Base-by-base conservation (phyloP, 2,113 vertebrate genomes). In the Amblyornis subalaris region DNA sequence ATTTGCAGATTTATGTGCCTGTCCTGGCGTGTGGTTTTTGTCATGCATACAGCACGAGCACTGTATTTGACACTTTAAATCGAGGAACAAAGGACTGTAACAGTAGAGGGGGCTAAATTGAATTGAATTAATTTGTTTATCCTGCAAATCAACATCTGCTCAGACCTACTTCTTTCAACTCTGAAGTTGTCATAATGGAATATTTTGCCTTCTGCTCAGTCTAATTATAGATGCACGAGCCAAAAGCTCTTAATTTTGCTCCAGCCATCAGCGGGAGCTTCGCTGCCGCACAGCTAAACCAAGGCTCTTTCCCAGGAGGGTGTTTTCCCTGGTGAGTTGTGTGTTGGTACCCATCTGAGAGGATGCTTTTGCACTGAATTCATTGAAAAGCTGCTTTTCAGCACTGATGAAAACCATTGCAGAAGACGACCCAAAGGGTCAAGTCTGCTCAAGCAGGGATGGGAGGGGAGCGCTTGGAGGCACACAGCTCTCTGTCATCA, bases 111-210 rank as follows among this genome's bases (percentile, higher is more conserved):
- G 60, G 57, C 85, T 82, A 92, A 93, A 81, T 12, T 73, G 47
- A 84, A 86, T 57, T 60, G 48, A 91, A 85, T 91, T 90, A 61
- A 86, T 92, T 93, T 92, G 87, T 95, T 96, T 96, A 95, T 94
- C 79, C 94, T 94, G 69, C 74, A 92, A 91, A 93, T 91, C 92
- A 87, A 64, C 82, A 94, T 94, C 93, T 93, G 88, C 73, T 88
- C 77, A 91, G 71, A 80, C 74, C 75, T 81, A 76, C 82, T 94
- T 91, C 76, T 94, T 95, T 87, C 78, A 57, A 31, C 58, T 91
- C 76, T 69, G 64, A 95, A 94, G 86, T 81, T 94, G 85, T 93
- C 79, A 55, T 74, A 85, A 50, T 0, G 10, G 70, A 94, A 62
- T 93, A 94, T 88, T 95, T 96, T 94, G 64, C 91, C 82, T 95